Base-by-base conservation (phyloP, 2,797 vertebrate species). In the Gymnocypris eckloni region DNA sequence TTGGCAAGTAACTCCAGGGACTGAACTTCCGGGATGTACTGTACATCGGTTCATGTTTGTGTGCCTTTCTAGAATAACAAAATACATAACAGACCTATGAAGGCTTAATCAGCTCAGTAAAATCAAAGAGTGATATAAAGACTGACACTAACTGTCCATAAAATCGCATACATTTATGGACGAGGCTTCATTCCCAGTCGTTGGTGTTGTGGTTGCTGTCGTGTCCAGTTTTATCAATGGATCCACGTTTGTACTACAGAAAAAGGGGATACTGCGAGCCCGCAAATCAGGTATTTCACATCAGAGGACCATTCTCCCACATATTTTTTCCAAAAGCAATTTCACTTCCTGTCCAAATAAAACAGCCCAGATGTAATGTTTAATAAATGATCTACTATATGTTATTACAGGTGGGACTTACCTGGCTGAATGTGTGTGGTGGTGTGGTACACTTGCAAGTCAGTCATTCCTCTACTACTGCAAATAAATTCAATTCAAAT, bases 201-300 rank as follows among this genome's bases (percentile, higher is more conserved):
- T 92, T 64, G 97, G 98, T 77, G 92, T 99, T 89, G 92, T 92
- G 70, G 95, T 98, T 89, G 97, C 97, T 1, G 95, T 99, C 3
- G 91, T 97, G 33, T 97, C 97, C 37, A 99, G 98, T 93, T 94
- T 98, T 82, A 96, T 99, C 89, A 99, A 98, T 88, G 98, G 97
- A 22, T 98, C 97, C 86, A 98, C 97, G 20, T 99, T 98, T 92
- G 97, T 98, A 85, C 95, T 99, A 56, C 97, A 99, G 90, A 98
- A 97, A 91, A 99, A 98, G 82, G 98, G 98, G 52, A 99, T 99
- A 89, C 92, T 98, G 82, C 95, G 97, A 79, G 96, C 97, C 66
- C 96, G 95, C 28, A 92, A 93, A 75, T 92, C 93, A 97, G 98
- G 98, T 97, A 96, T 25, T 59, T 81, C 5, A 39, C 11, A 52